Conservation (phyloP, 2,888 invertebrate genomes). For the Dendrolimus pini region DNA sequence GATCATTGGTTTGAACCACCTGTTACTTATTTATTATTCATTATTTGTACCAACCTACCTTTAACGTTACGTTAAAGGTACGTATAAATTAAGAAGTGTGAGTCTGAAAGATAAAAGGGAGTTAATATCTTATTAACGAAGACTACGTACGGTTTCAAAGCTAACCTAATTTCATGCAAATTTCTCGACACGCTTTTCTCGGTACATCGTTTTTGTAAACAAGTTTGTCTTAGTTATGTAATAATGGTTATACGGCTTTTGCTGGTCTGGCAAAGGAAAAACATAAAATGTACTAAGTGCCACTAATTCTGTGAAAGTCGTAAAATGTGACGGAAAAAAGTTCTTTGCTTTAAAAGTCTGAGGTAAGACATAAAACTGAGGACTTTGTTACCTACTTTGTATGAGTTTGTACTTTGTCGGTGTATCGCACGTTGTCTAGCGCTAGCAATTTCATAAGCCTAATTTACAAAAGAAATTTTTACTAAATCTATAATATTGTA, state of each 20-base stretch:
- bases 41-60: too few relatives aligned
- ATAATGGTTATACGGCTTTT: not conserved
- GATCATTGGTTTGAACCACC: too few relatives aligned
- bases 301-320: not conserved
- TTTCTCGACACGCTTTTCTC: not conserved
- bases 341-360: not conserved
- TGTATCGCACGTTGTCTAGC: too few relatives aligned
- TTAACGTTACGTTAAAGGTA: too few relatives aligned
- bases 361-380: not conserved
- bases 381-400: not conserved
- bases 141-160: not conserved
- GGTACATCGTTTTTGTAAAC: not conserved
- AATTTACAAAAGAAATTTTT: too few relatives aligned
- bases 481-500: too few relatives aligned
- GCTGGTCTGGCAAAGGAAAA: not conserved
- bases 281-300: not conserved
- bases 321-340: not conserved
- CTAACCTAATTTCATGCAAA: not conserved
- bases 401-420: too few relatives aligned
- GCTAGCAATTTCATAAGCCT: too few relatives aligned
- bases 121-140: not conserved
- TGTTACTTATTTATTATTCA: too few relatives aligned
- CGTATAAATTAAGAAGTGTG: not conserved
- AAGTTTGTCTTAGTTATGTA: not conserved
- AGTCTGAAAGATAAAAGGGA: not conserved